Base-by-base conservation (phyloP, 64 coral and sea anemone species). In the Montipora capricornis region DNA sequence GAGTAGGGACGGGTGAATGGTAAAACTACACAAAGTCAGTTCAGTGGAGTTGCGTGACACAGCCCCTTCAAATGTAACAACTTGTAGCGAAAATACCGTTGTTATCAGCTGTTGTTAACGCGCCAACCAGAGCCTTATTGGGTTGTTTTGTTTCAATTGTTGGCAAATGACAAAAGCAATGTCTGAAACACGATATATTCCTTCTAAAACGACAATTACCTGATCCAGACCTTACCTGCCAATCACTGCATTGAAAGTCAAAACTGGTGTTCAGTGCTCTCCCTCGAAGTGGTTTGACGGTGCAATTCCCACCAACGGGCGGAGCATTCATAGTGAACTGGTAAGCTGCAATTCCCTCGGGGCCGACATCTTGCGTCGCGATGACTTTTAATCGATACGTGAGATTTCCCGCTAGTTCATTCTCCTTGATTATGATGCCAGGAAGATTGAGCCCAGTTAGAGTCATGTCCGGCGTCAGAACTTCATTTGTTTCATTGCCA, bases 241-340 rank as follows among this genome's bases (percentile, higher is more conserved):
- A 87, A 19, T 58, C 67, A 79, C 79, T 37, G 67, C 95, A 94
- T 0, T 20, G 58, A 49, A 96, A 81, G 52, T 14, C 10, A 22
- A 96, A 96, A 16, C 61, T 14, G 19, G 91, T 94, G 44, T 91
- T 20, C 50, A 96, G 58, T 20, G 81, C 91, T 16, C 1, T 64
- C 6, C 95, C 95, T 58, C 48, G 29, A 12, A 0, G 20, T 10
- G 91, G 91, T 60, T 74, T 64, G 3, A 94, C 81, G 8, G 37
- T 44, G 59, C 95, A 96, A 2, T 2, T 44, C 73, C 95, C 95
- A 2, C 49, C n/a, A 8, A 0, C 3, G 3, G 95, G 95, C 20
- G 87, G 87, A 12, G 87, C 77, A 77, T 96, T 96, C 26, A 82
- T 90, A 81, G 55, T 68, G 29, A 96, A 91, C 45, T 89, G 73